These are phyloP conservation scores for Scalopus aquaticus DNA, from an alignment of 2,113 vertebrate species.

Conservation along the genomic window DNA sequence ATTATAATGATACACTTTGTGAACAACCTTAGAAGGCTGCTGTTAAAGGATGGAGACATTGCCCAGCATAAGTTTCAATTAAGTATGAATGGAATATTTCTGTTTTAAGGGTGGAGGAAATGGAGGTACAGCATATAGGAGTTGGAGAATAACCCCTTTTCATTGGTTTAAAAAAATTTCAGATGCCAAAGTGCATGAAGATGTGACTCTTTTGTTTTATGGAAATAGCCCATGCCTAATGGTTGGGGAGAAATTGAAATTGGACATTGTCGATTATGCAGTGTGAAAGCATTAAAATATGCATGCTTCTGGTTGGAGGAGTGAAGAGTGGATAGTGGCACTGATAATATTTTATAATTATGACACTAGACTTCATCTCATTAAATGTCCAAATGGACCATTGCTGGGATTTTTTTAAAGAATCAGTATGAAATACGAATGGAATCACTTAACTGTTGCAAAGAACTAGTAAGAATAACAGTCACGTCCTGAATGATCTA, in stretches of 20 bases:
- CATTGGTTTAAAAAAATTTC: neutral
- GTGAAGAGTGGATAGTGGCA: neutral
- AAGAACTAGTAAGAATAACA: neutral
- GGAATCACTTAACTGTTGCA: neutral
- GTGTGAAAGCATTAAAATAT: neutral
- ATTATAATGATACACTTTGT: neutral
- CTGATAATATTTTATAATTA: neutral
- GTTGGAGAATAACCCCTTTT: neutral
- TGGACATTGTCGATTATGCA: neutral
- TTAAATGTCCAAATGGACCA: constrained; percentile 2
- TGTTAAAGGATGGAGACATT: neutral
- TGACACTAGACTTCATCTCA: neutral
- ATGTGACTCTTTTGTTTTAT: neutral
- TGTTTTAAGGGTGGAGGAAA: neutral
- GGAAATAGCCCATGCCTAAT: neutral
- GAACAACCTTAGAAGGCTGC: neutral
- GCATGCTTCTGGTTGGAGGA: neutral
- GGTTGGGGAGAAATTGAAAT: neutral
- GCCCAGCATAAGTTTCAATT: neutral
- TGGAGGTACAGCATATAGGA: neutral
- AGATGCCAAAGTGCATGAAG: neutral
- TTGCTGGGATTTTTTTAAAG: neutral
- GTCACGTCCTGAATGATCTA: neutral
- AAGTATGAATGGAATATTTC: neutral
- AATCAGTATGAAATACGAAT: neutral